Percentiles rank a stretch among this genome's conserved stretches.
phyloP scores from a whole-genome alignment of 2,797 vertebrate species.

The Mallotus villosus region DNA sequence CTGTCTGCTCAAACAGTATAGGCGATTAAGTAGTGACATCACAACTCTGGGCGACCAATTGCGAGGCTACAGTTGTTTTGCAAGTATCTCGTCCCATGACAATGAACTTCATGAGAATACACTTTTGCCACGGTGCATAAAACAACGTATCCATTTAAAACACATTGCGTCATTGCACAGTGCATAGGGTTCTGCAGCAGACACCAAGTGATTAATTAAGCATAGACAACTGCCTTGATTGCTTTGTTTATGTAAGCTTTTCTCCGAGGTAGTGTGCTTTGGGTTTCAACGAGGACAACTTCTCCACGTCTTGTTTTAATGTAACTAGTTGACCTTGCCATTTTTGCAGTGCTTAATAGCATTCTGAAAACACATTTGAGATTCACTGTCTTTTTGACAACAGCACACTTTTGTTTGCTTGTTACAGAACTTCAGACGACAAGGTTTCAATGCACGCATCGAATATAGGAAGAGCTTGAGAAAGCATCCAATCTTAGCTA shows the following conservation, averaged over 20 bases:
- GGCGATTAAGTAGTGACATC: conserved; percentile 64
- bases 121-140: neutral
- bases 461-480: conserved; percentile 39
- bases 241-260: too few relatives aligned
- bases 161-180: conserved; percentile 18
- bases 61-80: conserved; percentile 27
- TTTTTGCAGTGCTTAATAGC: too few relatives aligned
- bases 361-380: neutral
- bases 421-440: conserved; percentile 22
- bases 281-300: too few relatives aligned
- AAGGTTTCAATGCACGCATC: conserved; percentile 30
- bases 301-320: too few relatives aligned
- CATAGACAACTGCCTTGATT: too few relatives aligned
- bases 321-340: too few relatives aligned
- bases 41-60: conserved; percentile 65
- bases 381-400: neutral
- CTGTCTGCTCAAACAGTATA: conserved; percentile 22
- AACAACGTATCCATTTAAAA: neutral
- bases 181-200: neutral
- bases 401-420: neutral
- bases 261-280: too few relatives aligned
- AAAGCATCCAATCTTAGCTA: conserved; percentile 28
- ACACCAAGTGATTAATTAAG: too few relatives aligned
- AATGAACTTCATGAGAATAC: neutral
- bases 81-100: neutral